Evolutionary conservation across 2,113 vertebrate species (phyloP), one percentile per base, ranked within the genome.

Genomic region (Alexandromys fortis): DNA sequence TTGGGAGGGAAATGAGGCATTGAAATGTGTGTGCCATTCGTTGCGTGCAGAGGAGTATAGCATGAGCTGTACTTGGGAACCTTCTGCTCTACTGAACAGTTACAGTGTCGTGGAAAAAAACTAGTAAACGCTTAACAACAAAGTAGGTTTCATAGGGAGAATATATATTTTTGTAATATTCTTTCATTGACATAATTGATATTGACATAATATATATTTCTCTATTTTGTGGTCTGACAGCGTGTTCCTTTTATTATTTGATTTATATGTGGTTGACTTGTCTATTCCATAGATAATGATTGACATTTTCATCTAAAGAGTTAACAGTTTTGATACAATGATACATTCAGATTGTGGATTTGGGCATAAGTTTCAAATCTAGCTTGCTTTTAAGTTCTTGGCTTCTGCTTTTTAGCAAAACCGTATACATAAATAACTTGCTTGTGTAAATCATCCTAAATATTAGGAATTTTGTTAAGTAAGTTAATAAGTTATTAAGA

Each of bases 211-310:
- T 94, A 96, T n/a, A 94, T 28, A 0, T 30, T 96, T 97, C 33
- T 92, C 30, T 97, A 88, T 92, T n/a, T 95, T 98, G 94, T 95
- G 70, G 82, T 85, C 63, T 94, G 65, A 96, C 52, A 97, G 88
- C 89, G 79, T 86, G 93, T 95, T 14, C 0, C 75, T 88, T 97
- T 96, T 97, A 93, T 89, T 95, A 68, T 3, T 94, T 86, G 14
- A 95, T 70, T 67, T 96, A 42, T 92, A 97, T 95, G 97, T 98
- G 96, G 97, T 96, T 96, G 72, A 97, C 75, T 88, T 97, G 61
- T 94, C 76, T 91, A 35, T 95, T 24, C 96, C 72, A 79, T 52
- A 17, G 55, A 63, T 78, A 86, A 96, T 58, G 90, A 91, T 86
- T 94, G 93, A 95, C 76, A 96, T 97, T 96, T 90, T 52, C 85